phyloP scores from a whole-genome alignment of 2,888 invertebrate species.

The Gerosis bhagava region DNA sequence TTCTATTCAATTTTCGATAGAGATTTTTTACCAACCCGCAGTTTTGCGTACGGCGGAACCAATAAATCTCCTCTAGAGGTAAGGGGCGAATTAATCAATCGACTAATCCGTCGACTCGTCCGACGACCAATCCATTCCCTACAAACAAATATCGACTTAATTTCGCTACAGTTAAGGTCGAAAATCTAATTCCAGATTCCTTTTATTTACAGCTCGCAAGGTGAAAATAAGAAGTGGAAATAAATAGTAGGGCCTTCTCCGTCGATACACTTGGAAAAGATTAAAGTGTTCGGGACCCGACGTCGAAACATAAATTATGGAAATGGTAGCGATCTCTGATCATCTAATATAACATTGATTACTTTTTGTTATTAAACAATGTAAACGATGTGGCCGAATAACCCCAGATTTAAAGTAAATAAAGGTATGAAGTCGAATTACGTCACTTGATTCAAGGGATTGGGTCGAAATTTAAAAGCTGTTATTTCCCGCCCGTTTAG shows the following conservation, averaged over 20 bases:
- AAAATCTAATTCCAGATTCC: constrained; percentile 41
- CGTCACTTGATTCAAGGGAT: constrained; percentile 58
- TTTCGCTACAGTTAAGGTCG: constrained; percentile 40
- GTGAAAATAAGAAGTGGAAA: constrained; percentile 78
- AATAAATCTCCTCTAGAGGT: constrained; percentile 80
- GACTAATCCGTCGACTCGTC: constrained; percentile 69
- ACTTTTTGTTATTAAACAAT: constrained; percentile 4
- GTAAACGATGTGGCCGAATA: background rate
- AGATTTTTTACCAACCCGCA: constrained; percentile 80
- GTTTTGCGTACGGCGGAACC: constrained; percentile 79
- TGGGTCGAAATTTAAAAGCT: constrained; percentile 67
- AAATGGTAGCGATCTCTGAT: constrained; percentile 52
- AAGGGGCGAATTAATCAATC: constrained; percentile 80
- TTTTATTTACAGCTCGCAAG: constrained; percentile 69
- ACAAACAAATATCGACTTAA: constrained; percentile 50
- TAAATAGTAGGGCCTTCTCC: constrained; percentile 70
- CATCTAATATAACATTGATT: constrained; percentile 36
- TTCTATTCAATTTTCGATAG: constrained; percentile 82
- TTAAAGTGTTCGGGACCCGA: constrained; percentile 74
- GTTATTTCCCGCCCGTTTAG: constrained; percentile 71
- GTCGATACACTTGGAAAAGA: constrained; percentile 74
- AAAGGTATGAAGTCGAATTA: constrained; percentile 24
- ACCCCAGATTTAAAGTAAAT: background rate
- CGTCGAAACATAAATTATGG: constrained; percentile 65
- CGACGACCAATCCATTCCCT: constrained; percentile 43